Conservation (phyloP, 1,140 invertebrate species). For the Brachionus manjavacas region DNA sequence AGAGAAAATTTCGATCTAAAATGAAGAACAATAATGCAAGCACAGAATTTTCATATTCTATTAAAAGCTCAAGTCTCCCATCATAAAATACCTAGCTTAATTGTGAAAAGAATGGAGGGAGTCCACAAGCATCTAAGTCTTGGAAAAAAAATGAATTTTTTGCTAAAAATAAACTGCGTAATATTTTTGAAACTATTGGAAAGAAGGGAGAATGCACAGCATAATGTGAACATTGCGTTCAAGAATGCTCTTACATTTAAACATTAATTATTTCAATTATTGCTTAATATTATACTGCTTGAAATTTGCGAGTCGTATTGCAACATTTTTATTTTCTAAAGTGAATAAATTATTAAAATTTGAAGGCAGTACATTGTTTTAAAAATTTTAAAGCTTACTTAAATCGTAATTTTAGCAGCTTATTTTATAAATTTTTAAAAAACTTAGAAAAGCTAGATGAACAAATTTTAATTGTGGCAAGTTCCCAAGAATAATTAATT, state of each 20-base stretch:
- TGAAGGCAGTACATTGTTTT: not conserved
- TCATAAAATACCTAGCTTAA: not conserved
- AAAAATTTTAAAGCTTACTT: not conserved
- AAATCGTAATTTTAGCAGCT: not conserved
- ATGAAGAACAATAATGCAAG: not conserved
- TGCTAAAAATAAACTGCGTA: constrained; percentile 1
- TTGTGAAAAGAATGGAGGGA: not conserved
- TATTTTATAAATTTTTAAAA: not conserved
- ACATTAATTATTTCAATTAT: not conserved
- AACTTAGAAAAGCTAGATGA: not conserved
- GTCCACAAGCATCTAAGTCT: not conserved
- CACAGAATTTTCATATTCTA: not conserved
- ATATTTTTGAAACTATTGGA: not conserved
- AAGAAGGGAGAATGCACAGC: not conserved
- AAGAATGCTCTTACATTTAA: not conserved
- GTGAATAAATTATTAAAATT: constrained; percentile 31
- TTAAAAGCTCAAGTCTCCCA: not conserved
- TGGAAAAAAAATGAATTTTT: not conserved
- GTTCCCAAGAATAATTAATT: not conserved
- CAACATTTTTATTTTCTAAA: not conserved
- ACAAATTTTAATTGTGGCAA: not conserved
- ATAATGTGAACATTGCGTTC: not conserved
- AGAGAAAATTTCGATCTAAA: not conserved
- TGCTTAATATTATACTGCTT: not conserved
- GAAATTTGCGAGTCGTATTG: not conserved